Evolutionary conservation across 2,113 vertebrate species (phyloP).

Genomic region (Toxotes chatareus): DNA sequence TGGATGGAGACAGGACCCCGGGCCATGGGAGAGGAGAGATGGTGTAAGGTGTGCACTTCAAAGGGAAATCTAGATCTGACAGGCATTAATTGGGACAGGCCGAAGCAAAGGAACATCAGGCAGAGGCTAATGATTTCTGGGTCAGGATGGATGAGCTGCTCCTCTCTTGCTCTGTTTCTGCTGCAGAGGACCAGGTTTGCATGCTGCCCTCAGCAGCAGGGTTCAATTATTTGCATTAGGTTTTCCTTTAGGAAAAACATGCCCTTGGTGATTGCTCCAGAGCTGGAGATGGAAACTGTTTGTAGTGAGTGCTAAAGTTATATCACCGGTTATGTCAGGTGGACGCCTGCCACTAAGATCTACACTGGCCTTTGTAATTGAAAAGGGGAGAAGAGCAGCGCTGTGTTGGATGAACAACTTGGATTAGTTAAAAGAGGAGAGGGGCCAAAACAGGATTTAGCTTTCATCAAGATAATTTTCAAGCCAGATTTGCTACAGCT

Average conservation of each 20-base stretch:
- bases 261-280: slow-evolving; percentile 1
- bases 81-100: slow-evolving; percentile 75
- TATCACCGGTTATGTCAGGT: slow-evolving; percentile 51
- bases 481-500: slow-evolving; percentile 51
- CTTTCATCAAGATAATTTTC: slow-evolving; percentile 64
- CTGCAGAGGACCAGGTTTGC: slow-evolving; percentile 26
- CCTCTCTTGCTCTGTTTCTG: slow-evolving; percentile 21
- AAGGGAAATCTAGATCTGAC: slow-evolving; percentile 70
- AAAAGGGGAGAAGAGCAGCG: slow-evolving; percentile 36
- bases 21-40: slow-evolving; percentile 25
- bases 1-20: slow-evolving; percentile 72
- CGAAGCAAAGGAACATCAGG: slow-evolving; percentile 69
- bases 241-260: slow-evolving; percentile 40
- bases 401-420: slow-evolving; percentile 29
- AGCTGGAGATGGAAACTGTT: neutral
- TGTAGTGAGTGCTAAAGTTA: slow-evolving; percentile 32
- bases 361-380: slow-evolving; percentile 20
- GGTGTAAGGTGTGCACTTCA: slow-evolving; percentile 67
- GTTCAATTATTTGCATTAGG: slow-evolving; percentile 48
- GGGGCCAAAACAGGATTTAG: slow-evolving; percentile 65
- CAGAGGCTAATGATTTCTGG: slow-evolving; percentile 64
- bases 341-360: slow-evolving; percentile 17
- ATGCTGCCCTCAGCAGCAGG: slow-evolving; percentile 31
- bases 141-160: slow-evolving; percentile 31
- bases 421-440: slow-evolving; percentile 55